These are phyloP conservation scores for Agrochola lychnidis DNA, from an alignment of 2,888 invertebrate species.

Conservation along the genomic window DNA sequence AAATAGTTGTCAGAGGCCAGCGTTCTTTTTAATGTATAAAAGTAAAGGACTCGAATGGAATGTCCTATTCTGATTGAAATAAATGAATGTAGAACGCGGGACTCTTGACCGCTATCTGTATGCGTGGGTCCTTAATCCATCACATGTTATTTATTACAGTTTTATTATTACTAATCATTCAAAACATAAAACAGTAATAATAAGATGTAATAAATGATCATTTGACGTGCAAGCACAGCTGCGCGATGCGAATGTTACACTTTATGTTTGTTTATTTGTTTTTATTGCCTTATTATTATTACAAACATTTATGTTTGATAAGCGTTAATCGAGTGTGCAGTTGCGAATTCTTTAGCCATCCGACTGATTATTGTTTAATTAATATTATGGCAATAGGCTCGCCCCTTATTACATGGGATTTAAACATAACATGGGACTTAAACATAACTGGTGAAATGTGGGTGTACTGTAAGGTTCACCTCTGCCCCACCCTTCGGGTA, in stretches of 20 bases:
- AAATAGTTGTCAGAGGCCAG: conserved; percentile 5
- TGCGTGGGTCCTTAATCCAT: conserved; percentile 4
- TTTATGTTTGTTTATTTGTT: conserved; percentile 54
- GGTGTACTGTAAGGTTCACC: no score
- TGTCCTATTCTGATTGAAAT: background rate
- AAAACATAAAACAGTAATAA: conserved; percentile 14
- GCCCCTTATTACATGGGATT: no score
- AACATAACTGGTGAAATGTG: no score
- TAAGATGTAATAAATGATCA: conserved; percentile 44
- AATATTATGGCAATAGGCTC: no score
- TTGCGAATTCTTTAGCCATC: conserved; percentile 59
- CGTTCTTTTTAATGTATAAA: conserved; percentile 5
- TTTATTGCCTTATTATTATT: conserved; percentile 44
- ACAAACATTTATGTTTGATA: conserved; percentile 31
- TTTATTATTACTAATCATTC: conserved; percentile 29
- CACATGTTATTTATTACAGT: conserved; percentile 40
- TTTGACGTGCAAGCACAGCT: conserved; percentile 33
- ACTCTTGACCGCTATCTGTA: conserved; percentile 15
- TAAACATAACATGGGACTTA: no score
- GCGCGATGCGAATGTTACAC: conserved; percentile 55
- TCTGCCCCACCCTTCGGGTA: no score
- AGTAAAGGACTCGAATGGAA: background rate
- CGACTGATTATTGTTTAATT: conserved; percentile 36
- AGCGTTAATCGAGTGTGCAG: conserved; percentile 38
- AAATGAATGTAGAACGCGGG: conserved; percentile 2